Evolutionary conservation across 2,113 vertebrate species (phyloP).

Genomic region (Saguinus imperator): DNA sequence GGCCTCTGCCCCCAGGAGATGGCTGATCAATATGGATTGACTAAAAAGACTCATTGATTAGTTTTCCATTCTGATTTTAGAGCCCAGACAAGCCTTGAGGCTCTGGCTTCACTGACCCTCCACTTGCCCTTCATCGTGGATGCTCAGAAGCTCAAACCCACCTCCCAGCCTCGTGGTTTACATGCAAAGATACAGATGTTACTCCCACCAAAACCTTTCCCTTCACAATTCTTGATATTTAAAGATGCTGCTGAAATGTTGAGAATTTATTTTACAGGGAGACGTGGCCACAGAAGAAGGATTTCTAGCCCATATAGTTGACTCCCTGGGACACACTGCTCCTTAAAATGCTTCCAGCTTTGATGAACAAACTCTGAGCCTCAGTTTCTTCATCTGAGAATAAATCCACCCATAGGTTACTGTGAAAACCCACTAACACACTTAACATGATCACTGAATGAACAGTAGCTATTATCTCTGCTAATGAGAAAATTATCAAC

Average conservation of each 20-base stretch:
- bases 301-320: neutral
- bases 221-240: neutral
- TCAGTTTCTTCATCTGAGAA: slow-evolving; percentile 26
- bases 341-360: slow-evolving; percentile 4
- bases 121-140: slow-evolving; percentile 36
- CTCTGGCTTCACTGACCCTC: slow-evolving; percentile 14
- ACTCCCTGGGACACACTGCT: neutral
- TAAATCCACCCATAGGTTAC: neutral
- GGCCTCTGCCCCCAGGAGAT: slow-evolving; percentile 49
- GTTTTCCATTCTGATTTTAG: slow-evolving; percentile 53
- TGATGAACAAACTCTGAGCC: slow-evolving; percentile 34
- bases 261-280: slow-evolving; percentile 37
- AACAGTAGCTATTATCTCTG: slow-evolving; percentile 9
- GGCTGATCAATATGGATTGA: slow-evolving; percentile 50
- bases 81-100: slow-evolving; percentile 52
- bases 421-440: neutral
- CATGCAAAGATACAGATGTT: neutral
- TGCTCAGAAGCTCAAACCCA: neutral
- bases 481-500: slow-evolving; percentile 19
- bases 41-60: slow-evolving; percentile 49
- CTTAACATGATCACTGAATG: neutral
- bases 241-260: slow-evolving; percentile 39
- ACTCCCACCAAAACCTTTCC: neutral
- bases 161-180: neutral
- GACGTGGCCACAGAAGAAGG: neutral